Evolutionary conservation across 2,113 vertebrate species (phyloP).

Genomic region (Nycticorax nycticorax): DNA sequence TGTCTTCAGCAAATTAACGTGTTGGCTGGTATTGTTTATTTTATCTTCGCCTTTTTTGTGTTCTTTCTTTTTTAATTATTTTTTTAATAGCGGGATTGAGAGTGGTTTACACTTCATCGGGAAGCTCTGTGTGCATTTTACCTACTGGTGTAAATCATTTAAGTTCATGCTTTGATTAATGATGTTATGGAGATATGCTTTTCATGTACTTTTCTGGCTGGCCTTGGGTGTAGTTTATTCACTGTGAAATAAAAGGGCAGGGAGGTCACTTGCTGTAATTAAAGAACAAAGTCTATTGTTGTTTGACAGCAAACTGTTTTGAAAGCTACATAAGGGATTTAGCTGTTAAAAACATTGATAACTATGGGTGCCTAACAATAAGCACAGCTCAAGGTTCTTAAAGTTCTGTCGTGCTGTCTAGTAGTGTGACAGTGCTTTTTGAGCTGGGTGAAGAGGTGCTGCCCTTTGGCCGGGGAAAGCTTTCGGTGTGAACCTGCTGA

Average conservation of each 20-base stretch:
- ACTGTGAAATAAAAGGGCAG: slow-evolving; percentile 74
- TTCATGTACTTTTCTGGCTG: slow-evolving; percentile 21
- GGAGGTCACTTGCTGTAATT: slow-evolving; percentile 79
- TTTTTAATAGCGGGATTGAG: background rate
- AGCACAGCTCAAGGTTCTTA: slow-evolving; percentile 64
- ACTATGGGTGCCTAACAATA: slow-evolving; percentile 69
- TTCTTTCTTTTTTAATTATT: background rate
- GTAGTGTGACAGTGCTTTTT: slow-evolving; percentile 57
- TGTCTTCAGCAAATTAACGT: slow-evolving; percentile 28
- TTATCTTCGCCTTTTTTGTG: background rate
- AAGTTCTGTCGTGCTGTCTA: slow-evolving; percentile 60
- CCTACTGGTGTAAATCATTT: slow-evolving; percentile 50
- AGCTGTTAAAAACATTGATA: slow-evolving; percentile 76
- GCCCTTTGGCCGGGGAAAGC: slow-evolving; percentile 53
- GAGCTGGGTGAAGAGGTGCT: slow-evolving; percentile 61
- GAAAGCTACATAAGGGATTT: slow-evolving; percentile 80
- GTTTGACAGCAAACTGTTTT: slow-evolving; percentile 77
- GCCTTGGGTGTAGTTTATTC: slow-evolving; percentile 73
- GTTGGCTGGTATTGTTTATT: slow-evolving; percentile 30
- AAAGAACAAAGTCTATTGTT: slow-evolving; percentile 82
- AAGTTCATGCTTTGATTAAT: slow-evolving; percentile 69
- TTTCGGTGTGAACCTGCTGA: slow-evolving; percentile 55
- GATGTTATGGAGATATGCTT: slow-evolving; percentile 50
- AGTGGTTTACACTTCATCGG: background rate
- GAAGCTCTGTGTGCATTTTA: slow-evolving; percentile 26